Base-by-base conservation (phyloP, 2,113 vertebrate genomes). In the Sarotherodon lohbergeri region DNA sequence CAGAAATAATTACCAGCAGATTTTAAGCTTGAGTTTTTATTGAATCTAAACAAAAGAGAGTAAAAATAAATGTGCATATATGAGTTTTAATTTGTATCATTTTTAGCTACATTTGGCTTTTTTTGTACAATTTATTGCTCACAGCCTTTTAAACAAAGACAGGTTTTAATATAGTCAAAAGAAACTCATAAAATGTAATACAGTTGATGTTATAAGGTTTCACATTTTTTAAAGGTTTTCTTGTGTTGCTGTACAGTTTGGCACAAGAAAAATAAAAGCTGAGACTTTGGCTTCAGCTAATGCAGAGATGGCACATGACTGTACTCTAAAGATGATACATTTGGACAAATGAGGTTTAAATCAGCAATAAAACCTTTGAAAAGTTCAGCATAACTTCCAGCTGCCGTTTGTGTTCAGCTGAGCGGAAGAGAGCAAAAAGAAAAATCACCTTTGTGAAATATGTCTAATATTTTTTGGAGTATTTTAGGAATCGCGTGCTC, bases 401-500 rank as follows among this genome's bases (percentile, higher is more conserved):
- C 16, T 78, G 1, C 6, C 12, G 16, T 50, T 76, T 76, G 9
- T 76, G 71, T 50, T 76, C 14, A 76, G 71, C 9, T 32, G 24
- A 2, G 16, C 43, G 19, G 43, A 50, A 32, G 16, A 76, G 43
- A 29, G 16, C 14, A 5, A 50, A 50, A 76, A 29, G 71, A 50
- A 76, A 76, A 76, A 7, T 48, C 14, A 3, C 3, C 43, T 76
- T 50, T 32, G 43, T 32, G 16, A 29, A 76, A 19, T 7, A 19
- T 7, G 14, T 29, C 22, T 11, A 29, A 73, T 73, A 4, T 76
- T 48, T 27, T 34, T 46, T 76, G 29, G 22, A 73, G 43, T 76
- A 17, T 19, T 29, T 32, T 12, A 19, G 66, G 13, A 43, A 10
- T 43, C 13, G 0, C 39, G 1, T 19, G 71, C 9, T 50, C 24